A percentile compares a stretch with the other conserved stretches of the same genome.
phyloP scores from a whole-genome alignment of 2,797 vertebrate genomes.

The Scyliorhinus canicula region DNA sequence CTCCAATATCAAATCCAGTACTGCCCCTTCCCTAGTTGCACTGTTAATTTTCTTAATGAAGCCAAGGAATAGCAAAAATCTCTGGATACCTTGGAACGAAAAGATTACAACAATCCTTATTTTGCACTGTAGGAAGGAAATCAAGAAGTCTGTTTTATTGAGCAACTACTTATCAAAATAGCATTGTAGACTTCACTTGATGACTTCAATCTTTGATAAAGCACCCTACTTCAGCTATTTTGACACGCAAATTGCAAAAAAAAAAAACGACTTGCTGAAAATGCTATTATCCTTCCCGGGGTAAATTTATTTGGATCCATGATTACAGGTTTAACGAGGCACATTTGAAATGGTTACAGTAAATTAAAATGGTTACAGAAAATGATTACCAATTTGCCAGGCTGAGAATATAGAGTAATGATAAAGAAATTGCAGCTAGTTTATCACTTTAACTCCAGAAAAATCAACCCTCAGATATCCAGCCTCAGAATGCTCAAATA shows the following conservation, averaged over 20 bases:
- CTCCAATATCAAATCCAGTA: too few species aligned
- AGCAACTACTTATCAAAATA: neutral
- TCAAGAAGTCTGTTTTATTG: neutral
- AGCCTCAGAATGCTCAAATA: too few species aligned
- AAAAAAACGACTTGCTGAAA: neutral
- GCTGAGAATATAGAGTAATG: neutral
- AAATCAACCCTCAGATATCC: too few species aligned
- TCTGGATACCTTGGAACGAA: neutral
- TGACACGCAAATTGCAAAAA: neutral
- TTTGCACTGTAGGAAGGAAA: neutral
- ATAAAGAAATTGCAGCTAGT: neutral
- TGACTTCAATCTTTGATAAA: neutral
- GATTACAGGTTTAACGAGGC: neutral
- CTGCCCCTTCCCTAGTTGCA: neutral
- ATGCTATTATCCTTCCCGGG: neutral
- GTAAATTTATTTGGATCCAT: too few species aligned
- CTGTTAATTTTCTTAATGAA: neutral
- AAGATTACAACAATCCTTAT: neutral
- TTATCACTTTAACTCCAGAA: neutral
- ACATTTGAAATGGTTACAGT: neutral
- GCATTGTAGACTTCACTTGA: neutral
- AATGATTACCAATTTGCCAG: neutral
- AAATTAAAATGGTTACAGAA: neutral
- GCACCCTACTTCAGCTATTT: neutral
- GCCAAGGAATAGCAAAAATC: neutral